Conservation (phyloP, 2,797 vertebrate genomes). For the Buphagus erythrorhynchus region DNA sequence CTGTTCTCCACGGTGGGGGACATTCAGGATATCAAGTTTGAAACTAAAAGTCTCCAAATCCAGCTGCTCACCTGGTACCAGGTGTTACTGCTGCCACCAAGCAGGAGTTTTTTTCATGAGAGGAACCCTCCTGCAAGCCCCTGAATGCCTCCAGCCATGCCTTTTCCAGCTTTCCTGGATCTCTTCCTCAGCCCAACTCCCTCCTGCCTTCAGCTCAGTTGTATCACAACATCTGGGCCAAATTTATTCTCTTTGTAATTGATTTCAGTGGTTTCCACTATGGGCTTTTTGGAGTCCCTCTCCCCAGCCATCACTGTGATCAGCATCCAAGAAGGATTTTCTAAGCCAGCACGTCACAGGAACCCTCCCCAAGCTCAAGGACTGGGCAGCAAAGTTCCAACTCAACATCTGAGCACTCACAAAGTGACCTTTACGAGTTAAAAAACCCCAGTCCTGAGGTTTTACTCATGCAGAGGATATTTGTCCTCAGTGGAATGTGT, state of each 20-base stretch:
- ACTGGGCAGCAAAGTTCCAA: neutral
- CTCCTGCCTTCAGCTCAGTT: neutral
- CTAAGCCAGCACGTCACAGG: neutral
- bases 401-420: neutral
- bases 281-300: neutral
- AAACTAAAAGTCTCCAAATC: neutral
- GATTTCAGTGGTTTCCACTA: neutral
- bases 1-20: neutral
- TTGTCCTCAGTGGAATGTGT: conserved; percentile 56
- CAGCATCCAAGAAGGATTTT: neutral
- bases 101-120: neutral
- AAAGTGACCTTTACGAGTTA: neutral
- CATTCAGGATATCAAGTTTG: neutral
- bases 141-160: neutral
- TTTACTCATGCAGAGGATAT: conserved; percentile 50
- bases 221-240: neutral
- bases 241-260: neutral
- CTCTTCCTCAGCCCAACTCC: neutral
- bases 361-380: neutral
- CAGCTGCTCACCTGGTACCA: neutral
- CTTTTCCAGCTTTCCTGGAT: neutral
- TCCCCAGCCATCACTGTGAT: neutral
- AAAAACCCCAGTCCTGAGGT: neutral
- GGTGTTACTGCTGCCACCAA: neutral
- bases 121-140: neutral